A percentile compares a stretch with the other conserved stretches of the same genome.
These are phyloP conservation scores for Ctenopoma kingsleyae DNA, from an alignment of 2,797 vertebrate species.

Conservation along the genomic window DNA sequence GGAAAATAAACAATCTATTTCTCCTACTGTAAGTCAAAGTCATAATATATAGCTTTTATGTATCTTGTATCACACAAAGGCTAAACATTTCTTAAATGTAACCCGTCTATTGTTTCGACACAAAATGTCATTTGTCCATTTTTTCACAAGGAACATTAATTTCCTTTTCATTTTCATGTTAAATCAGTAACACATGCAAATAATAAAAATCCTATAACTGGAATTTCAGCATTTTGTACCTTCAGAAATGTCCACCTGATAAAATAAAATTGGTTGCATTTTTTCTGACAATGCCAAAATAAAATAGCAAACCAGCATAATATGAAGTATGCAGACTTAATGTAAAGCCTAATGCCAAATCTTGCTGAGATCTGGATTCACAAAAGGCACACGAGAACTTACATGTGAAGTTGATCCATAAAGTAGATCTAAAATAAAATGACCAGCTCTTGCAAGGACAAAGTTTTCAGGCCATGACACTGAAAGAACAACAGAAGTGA, in stretches of 20 bases:
- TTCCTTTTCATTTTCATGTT: conserved; percentile 20
- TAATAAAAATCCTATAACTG: not conserved
- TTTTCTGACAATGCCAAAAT: not conserved
- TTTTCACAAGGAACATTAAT: conserved; percentile 16
- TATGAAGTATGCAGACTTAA: not conserved
- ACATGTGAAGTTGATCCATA: conserved; percentile 13
- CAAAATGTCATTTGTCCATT: not conserved
- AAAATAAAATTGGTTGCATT: not conserved
- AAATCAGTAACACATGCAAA: conserved; percentile 16
- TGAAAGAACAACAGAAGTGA: conserved; percentile 49
- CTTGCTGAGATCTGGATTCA: not conserved
- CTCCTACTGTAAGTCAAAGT: conserved; percentile 13
- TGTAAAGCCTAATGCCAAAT: not conserved
- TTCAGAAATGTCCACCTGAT: not conserved
- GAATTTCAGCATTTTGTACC: not conserved
- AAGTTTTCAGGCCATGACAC: conserved; percentile 62
- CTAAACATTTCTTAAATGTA: not conserved
- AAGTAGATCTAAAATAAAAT: conserved; percentile 52
- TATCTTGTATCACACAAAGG: conserved; percentile 4
- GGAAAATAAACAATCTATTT: conserved; percentile 17
- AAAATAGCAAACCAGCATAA: not conserved
- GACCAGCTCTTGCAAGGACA: conserved; percentile 53
- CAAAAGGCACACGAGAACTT: conserved; percentile 8
- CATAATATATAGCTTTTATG: conserved; percentile 10
- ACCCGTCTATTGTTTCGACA: too few species aligned